Base-by-base conservation (phyloP, 2,113 vertebrate species). In the Zosterops pallidus region DNA sequence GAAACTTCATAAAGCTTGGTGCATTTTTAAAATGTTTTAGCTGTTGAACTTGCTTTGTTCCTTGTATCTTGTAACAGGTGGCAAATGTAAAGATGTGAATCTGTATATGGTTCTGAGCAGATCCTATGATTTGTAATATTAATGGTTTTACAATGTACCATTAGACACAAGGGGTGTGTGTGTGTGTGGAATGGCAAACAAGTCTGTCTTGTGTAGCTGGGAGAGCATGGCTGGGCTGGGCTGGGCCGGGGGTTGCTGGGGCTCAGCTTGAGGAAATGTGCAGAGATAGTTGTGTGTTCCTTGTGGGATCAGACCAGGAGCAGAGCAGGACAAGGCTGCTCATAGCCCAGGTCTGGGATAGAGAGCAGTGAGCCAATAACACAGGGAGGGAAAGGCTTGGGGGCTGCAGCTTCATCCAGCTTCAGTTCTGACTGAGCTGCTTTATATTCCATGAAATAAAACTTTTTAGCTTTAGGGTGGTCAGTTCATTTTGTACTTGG, bases 21-120 rank as follows among this genome's bases (percentile, higher is more conserved):
- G 97, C 98, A 98, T 98, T 98, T 98, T 98, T 97, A 98, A 98
- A 96, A 98, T 98, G 96, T 98, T 98, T 98, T 98, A 98, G 98
- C 97, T 98, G 97, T 98, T 97, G 91, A 96, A 93, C 96, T 97
- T 74, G 88, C 96, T 98, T 97, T 97, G 92, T 97, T 96, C 97
- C 93, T 96, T 97, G 97, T 98, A 96, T 98, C 93, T 98, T 98
- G 97, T 97, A 98, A 98, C 97, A 97, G 96, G 97, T 98, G 97
- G 96, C 98, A 97, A 31, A 96, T 95, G 97, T 97, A 97, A 98
- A 97, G 93, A 95, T 98, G 96, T 98, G 97, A 97, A 97, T 98
- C 97, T 98, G 97, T 98, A 97, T 97, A 96, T 98, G 98, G 96
- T 98, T 98, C 96, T 95, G 92, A 97, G 95, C 97, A 97, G 94